Evolutionary conservation across 2,888 invertebrate genomes (phyloP), one percentile per base, ranked within the genome.

Genomic region (Erebia ligea): DNA sequence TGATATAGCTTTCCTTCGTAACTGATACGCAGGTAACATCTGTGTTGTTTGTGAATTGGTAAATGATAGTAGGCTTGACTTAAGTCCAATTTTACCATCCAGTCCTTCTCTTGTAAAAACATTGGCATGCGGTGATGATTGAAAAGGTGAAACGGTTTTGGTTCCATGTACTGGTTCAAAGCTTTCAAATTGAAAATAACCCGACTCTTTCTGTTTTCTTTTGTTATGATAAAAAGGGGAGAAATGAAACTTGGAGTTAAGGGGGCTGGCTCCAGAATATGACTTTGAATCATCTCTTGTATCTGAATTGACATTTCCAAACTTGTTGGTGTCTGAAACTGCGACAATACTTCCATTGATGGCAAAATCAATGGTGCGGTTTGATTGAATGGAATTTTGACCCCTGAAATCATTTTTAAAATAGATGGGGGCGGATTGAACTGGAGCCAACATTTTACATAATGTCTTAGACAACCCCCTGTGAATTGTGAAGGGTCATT

Each of bases 41-140:
- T 73, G 48, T 78, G 76, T 3, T 62, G 42, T 10, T 42, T 17
- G 0, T 63, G 52, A 4, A 75, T 70, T 0, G 75, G 73, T 4
- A 77, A n/a, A 54, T 78, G 78, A 61, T 76, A 78, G 56, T 77
- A 76, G 0, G 77, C 76, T 25, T 77, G 75, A 50, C 65, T 69
- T 25, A 76, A 10, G 48, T 77, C 75, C n/a, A 77, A 21, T 15
- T 76, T 76, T 8, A 70, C 73, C 71, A 75, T 72, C 69, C 73
- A 76, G 40, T 77, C 76, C 45, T 52, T 45, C 10, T 57, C n/a
- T 52, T 76, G 75, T n/a, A 77, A 61, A 21, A 77, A 77, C 1
- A 34, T 25, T 34, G 76, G 74, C 15, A 76, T 73, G 15, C 70
- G 57, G 19, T 74, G 73, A 40, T 76, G 75, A 34, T 59, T 73